These are phyloP conservation scores for Listronotus bonariensis DNA, from an alignment of 1,140 invertebrate genomes.

Conservation along the genomic window DNA sequence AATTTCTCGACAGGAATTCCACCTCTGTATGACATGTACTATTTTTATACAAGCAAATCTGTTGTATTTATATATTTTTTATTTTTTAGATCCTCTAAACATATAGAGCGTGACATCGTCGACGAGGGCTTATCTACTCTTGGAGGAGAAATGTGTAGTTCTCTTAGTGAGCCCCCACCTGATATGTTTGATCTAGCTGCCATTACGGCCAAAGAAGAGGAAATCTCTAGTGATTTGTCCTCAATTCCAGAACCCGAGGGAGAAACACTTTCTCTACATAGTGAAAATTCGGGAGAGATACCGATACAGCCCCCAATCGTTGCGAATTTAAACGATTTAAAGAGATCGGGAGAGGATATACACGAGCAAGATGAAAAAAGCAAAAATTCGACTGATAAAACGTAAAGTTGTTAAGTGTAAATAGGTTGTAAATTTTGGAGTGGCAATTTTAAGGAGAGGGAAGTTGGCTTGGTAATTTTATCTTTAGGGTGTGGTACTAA, in stretches of 20 bases:
- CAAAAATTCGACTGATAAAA: constrained; percentile 39
- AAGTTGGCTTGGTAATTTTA: not conserved
- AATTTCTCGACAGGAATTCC: too few species aligned
- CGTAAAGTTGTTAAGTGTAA: constrained; percentile 14
- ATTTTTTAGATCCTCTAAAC: constrained; percentile 17
- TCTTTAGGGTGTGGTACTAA: too few species aligned
- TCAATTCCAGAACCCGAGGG: constrained; percentile 29
- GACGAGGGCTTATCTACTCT: constrained; percentile 47
- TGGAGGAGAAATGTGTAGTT: constrained; percentile 53
- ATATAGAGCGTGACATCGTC: constrained; percentile 20
- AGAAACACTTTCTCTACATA: constrained; percentile 39
- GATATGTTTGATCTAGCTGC: constrained; percentile 53
- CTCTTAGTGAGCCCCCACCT: constrained; percentile 54
- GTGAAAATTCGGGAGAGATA: constrained; percentile 49
- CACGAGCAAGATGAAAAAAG: constrained; percentile 28
- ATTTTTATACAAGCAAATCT: too few species aligned
- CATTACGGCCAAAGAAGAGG: constrained; percentile 31
- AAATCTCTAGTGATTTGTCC: constrained; percentile 35
- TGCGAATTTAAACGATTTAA: constrained; percentile 30
- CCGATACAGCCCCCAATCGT: constrained; percentile 49
- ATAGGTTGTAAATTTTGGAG: constrained; percentile 10
- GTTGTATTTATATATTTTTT: not conserved
- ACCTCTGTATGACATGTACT: too few species aligned
- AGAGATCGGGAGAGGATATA: constrained; percentile 15
- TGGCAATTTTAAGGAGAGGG: not conserved